Percentiles rank a stretch among this genome's conserved stretches.
Conservation (phyloP, 2,113 vertebrate genomes). For the Peromyscus polionotus region DNA sequence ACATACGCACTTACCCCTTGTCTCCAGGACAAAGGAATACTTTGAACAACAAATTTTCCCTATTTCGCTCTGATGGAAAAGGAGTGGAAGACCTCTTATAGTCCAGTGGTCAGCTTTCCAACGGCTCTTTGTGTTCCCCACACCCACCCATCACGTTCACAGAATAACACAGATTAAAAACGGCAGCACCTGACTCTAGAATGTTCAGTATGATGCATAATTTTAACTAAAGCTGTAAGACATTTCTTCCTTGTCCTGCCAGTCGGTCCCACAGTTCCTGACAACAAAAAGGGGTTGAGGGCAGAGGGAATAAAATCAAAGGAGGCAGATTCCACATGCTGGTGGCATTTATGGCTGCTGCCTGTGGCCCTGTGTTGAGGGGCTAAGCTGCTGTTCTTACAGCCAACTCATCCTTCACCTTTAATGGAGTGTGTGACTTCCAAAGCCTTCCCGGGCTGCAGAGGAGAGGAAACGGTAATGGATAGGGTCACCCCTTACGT, state of each 20-base stretch:
- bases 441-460: background rate
- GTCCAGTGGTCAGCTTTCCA: background rate
- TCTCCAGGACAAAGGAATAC: background rate
- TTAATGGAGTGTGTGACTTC: background rate
- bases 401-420: background rate
- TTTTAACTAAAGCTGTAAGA: background rate
- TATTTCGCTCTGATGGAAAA: slow-evolving; percentile 1
- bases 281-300: background rate
- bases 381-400: background rate
- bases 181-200: background rate
- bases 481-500: background rate
- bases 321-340: background rate
- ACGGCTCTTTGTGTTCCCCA: background rate
- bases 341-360: background rate
- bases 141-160: background rate
- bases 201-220: background rate
- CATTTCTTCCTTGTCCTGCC: background rate
- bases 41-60: background rate
- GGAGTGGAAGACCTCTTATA: background rate
- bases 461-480: background rate
- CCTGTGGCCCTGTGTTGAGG: slow-evolving; percentile 33
- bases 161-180: background rate
- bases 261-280: background rate
- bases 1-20: background rate
- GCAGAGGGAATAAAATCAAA: background rate